A percentile compares a stretch with the other conserved stretches of the same genome.
Evolutionary conservation across 2,888 invertebrate genomes (phyloP).

Genomic region (Athalia cordata): DNA sequence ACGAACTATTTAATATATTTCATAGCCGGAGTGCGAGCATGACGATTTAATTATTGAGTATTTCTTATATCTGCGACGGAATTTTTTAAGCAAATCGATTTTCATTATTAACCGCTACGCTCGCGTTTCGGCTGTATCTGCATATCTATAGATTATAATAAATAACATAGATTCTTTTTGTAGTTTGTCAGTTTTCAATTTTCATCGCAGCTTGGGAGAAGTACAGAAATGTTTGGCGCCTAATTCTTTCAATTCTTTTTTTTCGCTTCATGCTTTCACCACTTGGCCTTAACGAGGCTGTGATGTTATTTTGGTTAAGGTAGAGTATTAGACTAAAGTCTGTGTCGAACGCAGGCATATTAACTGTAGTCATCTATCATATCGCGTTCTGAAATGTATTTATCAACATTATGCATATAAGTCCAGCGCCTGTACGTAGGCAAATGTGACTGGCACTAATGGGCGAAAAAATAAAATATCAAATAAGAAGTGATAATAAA

Average conservation of each 20-base stretch:
- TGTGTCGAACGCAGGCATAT: slow-evolving; percentile 4
- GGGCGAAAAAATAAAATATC: too few species aligned
- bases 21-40: neutral
- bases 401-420: neutral
- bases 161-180: neutral
- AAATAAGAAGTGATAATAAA: too few species aligned
- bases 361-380: slow-evolving; percentile 8
- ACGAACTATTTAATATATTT: slow-evolving; percentile 1
- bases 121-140: slow-evolving; percentile 2
- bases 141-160: neutral
- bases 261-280: slow-evolving; percentile 22
- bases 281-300: slow-evolving; percentile 39
- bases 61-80: neutral
- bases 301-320: slow-evolving; percentile 39
- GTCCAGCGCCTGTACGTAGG: too few species aligned
- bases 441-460: too few species aligned
- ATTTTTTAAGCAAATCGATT: too few species aligned
- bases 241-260: neutral
- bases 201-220: neutral
- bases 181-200: slow-evolving; percentile 11
- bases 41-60: neutral
- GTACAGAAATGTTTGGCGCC: neutral
- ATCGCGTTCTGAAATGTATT: neutral
- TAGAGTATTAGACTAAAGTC: slow-evolving; percentile 26
- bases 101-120: too few species aligned